These are phyloP conservation scores for Agapostemon virescens DNA, from an alignment of 2,888 invertebrate species.

Conservation along the genomic window DNA sequence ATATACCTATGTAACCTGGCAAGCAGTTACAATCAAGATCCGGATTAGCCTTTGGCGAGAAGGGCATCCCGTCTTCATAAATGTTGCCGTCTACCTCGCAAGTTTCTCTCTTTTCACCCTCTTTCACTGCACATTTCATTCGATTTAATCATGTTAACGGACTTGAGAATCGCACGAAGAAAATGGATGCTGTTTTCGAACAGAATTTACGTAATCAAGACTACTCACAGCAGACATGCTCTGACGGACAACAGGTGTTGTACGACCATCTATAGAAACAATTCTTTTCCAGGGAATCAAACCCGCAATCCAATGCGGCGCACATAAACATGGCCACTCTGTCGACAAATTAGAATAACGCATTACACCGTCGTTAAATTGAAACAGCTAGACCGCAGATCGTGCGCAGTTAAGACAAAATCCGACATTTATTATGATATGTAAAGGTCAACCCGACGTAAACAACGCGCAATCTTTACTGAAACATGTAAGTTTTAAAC, in stretches of 20 bases:
- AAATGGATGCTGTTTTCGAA: no score
- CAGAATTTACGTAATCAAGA: no score
- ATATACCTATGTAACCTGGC: slow-evolving; percentile 58
- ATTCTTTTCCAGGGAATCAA: background rate
- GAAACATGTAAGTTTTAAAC: no score
- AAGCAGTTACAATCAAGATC: slow-evolving; percentile 65
- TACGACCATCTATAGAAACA: slow-evolving; percentile 62
- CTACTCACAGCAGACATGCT: no score
- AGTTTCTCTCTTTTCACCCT: slow-evolving; percentile 56
- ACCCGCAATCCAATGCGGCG: slow-evolving; percentile 66
- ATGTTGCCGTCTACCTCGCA: slow-evolving; percentile 72
- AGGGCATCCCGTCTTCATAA: slow-evolving; percentile 70
- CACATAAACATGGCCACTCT: slow-evolving; percentile 67
- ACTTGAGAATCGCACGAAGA: background rate
- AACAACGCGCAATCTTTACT: no score
- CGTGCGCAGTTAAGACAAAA: no score
- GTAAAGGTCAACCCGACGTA: no score
- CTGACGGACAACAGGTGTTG: no score
- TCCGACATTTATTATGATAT: no score
- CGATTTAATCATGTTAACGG: background rate
- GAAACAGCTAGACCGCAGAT: background rate
- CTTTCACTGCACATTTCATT: slow-evolving; percentile 54
- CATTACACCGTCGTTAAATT: background rate
- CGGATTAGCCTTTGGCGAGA: slow-evolving; percentile 60
- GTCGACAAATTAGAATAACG: slow-evolving; percentile 16